Evolutionary conservation across 1,140 invertebrate species (phyloP).

Genomic region (Drosophila mauritiana): DNA sequence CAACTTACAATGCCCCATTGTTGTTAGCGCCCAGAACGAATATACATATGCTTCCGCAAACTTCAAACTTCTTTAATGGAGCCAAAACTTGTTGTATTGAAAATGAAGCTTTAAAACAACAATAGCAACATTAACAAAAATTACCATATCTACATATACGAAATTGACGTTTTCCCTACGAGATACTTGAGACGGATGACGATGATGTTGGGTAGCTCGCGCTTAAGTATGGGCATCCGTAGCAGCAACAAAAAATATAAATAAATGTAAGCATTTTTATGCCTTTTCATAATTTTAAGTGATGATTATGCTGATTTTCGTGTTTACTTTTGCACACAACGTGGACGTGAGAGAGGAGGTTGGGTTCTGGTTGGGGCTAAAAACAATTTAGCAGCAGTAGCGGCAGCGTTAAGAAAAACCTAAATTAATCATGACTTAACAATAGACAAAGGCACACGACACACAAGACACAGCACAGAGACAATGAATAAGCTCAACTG

Average conservation of each 20-base stretch:
- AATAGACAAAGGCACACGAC: slow-evolving; percentile 70
- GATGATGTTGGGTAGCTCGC: slow-evolving; percentile 55
- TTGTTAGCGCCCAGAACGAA: slow-evolving; percentile 20
- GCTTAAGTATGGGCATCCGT: slow-evolving; percentile 62
- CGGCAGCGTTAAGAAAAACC: slow-evolving; percentile 32
- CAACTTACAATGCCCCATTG: slow-evolving; percentile 39
- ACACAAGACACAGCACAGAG: slow-evolving; percentile 36
- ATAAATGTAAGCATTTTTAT: slow-evolving; percentile 56
- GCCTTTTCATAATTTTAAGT: slow-evolving; percentile 75
- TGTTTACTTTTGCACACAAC: slow-evolving; percentile 37
- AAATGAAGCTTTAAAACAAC: slow-evolving; percentile 33
- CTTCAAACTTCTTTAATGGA: slow-evolving; percentile 19
- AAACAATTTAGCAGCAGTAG: slow-evolving; percentile 52
- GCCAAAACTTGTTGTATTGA: slow-evolving; percentile 17
- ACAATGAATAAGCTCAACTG: slow-evolving; percentile 42
- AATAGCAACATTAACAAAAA: slow-evolving; percentile 37
- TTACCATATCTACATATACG: slow-evolving; percentile 52
- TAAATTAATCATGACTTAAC: slow-evolving; percentile 71
- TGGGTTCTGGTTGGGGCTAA: slow-evolving; percentile 12
- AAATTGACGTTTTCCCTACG: slow-evolving; percentile 67
- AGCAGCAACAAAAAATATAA: slow-evolving; percentile 38
- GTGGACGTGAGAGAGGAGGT: neutral
- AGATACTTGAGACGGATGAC: slow-evolving; percentile 48
- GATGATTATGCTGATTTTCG: slow-evolving; percentile 74
- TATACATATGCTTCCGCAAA: slow-evolving; percentile 51